Evolutionary conservation across 2,888 invertebrate species (phyloP), one percentile per base, ranked within the genome.

Genomic region (Clanis bilineata): DNA sequence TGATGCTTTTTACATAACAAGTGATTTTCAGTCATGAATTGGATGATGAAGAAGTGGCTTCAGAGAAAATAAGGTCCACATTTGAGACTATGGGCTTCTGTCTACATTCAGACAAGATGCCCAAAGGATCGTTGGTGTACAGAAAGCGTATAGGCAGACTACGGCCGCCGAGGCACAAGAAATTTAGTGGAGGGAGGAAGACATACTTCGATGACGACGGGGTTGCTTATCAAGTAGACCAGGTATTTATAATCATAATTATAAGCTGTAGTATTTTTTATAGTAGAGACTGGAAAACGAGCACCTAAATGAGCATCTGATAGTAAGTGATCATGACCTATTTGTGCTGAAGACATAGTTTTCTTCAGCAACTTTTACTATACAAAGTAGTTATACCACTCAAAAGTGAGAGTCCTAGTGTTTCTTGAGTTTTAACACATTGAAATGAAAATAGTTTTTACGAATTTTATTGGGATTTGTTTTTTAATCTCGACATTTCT

Each of bases 161-260:
- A 64, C 86, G 93, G 15, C 88, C 92, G 0, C 90, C 88, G 0
- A 80, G 91, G 39, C 79, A 85, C 58, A 88, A 85, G 69, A 83
- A 81, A 57, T 79, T 77, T 44, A 72, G 71, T 1, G 66, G 58
- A 0, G 84, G 93, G 6, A 93, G 88, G 70, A 95, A 95, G 74
- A 94, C 93, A 10, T 94, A 93, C 69, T 95, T 95, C 69, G 95
- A 95, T 74, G 95, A 95, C 54, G 95, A 95, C 67, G 95, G 95
- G 0, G 93, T 94, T 66, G 86, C 93, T 2, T 85, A 81, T 59
- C 79, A 83, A 56, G 74, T 85, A 66, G 79, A 83, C 44, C 80
- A 82, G 80, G 88, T 88, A 70, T 60, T 36, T 36, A 12, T 1
- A 36, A 9, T 10, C 9, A 36, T 10, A 12, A 10, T 36, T 36